Conservation (phyloP, 1,140 invertebrate species). For the Ditylenchus dipsaci region DNA sequence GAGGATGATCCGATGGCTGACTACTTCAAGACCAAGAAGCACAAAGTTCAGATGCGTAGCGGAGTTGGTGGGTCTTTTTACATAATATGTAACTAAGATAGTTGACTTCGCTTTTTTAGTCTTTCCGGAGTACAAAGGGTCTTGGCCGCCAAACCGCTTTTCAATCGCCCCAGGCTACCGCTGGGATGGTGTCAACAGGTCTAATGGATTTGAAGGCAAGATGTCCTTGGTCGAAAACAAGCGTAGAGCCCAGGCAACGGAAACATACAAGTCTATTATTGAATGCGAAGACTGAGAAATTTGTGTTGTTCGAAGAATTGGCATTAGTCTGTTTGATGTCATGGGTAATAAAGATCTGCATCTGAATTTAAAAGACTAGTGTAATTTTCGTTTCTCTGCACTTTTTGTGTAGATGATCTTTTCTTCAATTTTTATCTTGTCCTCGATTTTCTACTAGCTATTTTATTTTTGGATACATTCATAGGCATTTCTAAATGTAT, state of each 20-base stretch:
- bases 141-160: conserved; percentile 71
- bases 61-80: conserved; percentile 34
- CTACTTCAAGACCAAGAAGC: conserved; percentile 25
- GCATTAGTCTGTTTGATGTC: too few species aligned
- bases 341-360: conserved; percentile 59
- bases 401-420: too few species aligned
- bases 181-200: conserved; percentile 96
- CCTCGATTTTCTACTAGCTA: too few species aligned
- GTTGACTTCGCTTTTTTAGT: conserved; percentile 33
- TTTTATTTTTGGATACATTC: too few species aligned
- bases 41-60: conserved; percentile 41
- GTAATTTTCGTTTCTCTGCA: conserved; percentile 12
- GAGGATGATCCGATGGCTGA: conserved; percentile 50
- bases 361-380: conserved; percentile 27
- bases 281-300: conserved; percentile 32
- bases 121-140: conserved; percentile 47
- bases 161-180: conserved; percentile 83
- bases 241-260: conserved; percentile 26
- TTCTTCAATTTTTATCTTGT: too few species aligned
- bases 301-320: not conserved
- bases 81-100: not conserved
- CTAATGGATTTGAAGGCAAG: conserved; percentile 90
- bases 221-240: conserved; percentile 59
- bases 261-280: conserved; percentile 33
- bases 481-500: too few species aligned